Base-by-base conservation (phyloP, 2,113 vertebrate species). In the Tretioscincus oriximinensis region DNA sequence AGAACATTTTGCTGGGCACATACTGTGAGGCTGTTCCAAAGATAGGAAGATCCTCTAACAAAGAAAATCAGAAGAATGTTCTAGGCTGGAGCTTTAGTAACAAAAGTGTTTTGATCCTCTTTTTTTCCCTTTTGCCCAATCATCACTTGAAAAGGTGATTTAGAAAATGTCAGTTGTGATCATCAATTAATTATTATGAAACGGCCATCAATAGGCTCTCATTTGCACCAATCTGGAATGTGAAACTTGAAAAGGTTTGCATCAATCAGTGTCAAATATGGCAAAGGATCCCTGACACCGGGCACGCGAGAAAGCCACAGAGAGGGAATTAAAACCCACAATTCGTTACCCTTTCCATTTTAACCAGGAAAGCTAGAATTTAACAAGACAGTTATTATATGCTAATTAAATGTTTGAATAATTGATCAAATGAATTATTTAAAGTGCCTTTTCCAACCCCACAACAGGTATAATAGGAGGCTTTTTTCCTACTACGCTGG, bases 361-460 rank as follows among this genome's bases (percentile, higher is more conserved):
- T 84, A 87, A 82, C 66, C 58, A 9, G 84, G 76, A 68, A 78
- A 72, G 77, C 78, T 79, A 90, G 87, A 75, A 87, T 90, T 92
- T 90, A 92, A 88, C 85, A 54, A 2, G 20, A 84, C 72, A 87
- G 81, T 92, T 94, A 91, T 29, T 91, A 86, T 88, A 87, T 90
- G 93, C 87, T 93, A 94, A 94, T 94, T 92, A 85, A 93, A 90
- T 82, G 80, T 81, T 66, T 93, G 93, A 93, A 92, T 92, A 94
- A 94, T 95, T 94, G 93, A 95, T 86, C 82, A 64, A 91, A 81
- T 18, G 67, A 83, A 92, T 92, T 90, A 89, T 82, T 92, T 86
- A 89, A 94, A 88, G 83, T 71, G 82, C 81, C 85, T 92, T 93
- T 68, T 85, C 80, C 69, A 78, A 77, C 79, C 91, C 88, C 47